Conservation (phyloP, 1,140 invertebrate species). For the Heliothis subflexa region DNA sequence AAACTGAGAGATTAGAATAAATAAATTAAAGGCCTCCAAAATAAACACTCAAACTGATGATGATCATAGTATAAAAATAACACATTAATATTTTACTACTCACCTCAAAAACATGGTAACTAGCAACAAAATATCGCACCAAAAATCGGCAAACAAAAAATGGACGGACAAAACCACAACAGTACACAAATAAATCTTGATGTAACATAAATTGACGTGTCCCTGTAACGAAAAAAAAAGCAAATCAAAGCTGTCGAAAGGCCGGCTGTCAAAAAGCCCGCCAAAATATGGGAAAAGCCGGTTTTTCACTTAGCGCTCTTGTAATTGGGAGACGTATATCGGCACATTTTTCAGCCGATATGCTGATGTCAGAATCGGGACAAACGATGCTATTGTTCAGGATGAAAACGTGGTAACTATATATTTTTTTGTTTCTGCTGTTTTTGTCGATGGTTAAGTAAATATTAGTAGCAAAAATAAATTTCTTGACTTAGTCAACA, state of each 20-base stretch:
- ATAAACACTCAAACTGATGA: too few species aligned
- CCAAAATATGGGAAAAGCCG: constrained; percentile 49
- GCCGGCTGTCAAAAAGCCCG: constrained; percentile 36
- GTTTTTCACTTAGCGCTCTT: constrained; percentile 58
- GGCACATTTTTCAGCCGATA: constrained; percentile 64
- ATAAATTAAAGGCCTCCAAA: too few species aligned
- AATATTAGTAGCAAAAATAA: background rate
- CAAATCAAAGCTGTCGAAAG: constrained; percentile 54
- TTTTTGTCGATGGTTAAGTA: background rate
- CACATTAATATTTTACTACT: too few species aligned
- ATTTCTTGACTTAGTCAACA: too few species aligned
- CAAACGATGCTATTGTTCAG: constrained; percentile 3
- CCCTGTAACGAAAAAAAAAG: constrained; percentile 46
- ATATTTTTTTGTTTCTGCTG: too few species aligned
- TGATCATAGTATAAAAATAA: too few species aligned
- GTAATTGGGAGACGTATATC: constrained; percentile 73
- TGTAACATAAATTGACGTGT: constrained; percentile 56
- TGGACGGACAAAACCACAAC: constrained; percentile 13
- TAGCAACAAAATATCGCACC: background rate
- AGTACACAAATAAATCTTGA: constrained; percentile 59
- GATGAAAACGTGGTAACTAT: constrained; percentile 26
- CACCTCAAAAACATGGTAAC: too few species aligned
- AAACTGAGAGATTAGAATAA: too few species aligned
- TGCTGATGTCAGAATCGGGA: constrained; percentile 45
- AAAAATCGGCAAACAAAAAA: background rate